Evolutionary conservation across 2,113 vertebrate genomes (phyloP).

Genomic region (Chamaea fasciata): DNA sequence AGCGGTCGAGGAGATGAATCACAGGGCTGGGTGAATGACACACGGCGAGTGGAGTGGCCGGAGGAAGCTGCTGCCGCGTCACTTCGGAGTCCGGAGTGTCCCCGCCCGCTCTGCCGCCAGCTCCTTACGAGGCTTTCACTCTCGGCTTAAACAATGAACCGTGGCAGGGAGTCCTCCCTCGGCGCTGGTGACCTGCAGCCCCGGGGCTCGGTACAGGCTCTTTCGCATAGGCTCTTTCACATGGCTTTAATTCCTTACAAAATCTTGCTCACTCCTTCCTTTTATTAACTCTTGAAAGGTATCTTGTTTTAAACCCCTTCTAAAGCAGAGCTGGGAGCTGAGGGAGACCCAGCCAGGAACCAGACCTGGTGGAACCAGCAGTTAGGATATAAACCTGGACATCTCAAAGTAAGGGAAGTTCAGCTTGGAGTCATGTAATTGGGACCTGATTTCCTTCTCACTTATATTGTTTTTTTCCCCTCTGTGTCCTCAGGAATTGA

Average conservation of each 20-base stretch:
- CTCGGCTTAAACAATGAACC: neutral
- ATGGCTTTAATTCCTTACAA: neutral
- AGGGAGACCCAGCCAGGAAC: neutral
- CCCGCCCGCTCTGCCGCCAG: neutral
- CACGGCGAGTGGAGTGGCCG: neutral
- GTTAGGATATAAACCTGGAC: neutral
- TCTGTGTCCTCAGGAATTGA: neutral
- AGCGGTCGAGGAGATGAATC: constrained; percentile 1
- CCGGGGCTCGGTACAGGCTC: neutral
- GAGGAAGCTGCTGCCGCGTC: constrained; percentile 33
- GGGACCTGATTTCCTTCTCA: neutral
- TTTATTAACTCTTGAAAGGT: constrained; percentile 36
- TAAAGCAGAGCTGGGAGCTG: neutral
- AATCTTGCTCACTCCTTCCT: neutral
- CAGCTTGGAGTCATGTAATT: neutral
- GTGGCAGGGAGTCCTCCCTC: neutral
- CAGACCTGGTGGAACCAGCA: neutral
- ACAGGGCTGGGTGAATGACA: constrained; percentile 13
- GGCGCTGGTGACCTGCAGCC: neutral
- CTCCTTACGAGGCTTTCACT: neutral
- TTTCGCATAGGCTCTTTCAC: neutral
- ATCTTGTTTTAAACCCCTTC: neutral
- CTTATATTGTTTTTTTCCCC: neutral
- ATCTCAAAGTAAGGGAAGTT: neutral
- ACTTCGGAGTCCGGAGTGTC: neutral